A percentile compares a stretch with the other conserved stretches of the same genome.
phyloP scores from a whole-genome alignment of 2,797 vertebrate genomes.

The Phaenicophaeus curvirostris region DNA sequence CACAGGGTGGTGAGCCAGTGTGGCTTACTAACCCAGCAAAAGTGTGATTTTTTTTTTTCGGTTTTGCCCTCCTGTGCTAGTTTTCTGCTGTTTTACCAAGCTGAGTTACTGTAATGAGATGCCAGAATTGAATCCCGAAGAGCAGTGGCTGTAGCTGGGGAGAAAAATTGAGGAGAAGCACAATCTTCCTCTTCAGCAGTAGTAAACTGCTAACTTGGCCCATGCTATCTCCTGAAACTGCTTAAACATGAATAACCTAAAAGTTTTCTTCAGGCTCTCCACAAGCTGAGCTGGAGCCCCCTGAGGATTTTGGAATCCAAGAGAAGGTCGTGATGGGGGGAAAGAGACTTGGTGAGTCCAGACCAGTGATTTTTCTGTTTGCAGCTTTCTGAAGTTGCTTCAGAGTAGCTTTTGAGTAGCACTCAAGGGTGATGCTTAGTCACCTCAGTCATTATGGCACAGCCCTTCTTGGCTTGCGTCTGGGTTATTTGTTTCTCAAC shows the following conservation, averaged over 20 bases:
- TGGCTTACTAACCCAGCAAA: not conserved
- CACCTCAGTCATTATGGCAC: accelerated
- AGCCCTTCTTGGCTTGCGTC: not conserved
- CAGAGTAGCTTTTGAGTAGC: not conserved
- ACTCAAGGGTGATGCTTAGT: not conserved
- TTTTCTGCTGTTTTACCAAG: not conserved
- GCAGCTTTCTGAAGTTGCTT: not conserved
- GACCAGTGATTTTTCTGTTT: not conserved
- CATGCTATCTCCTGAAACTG: not conserved
- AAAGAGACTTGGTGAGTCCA: not conserved
- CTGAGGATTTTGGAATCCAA: not conserved
- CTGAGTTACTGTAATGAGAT: not conserved
- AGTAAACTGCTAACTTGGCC: not conserved
- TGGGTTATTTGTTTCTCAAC: not conserved
- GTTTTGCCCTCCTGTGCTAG: not conserved
- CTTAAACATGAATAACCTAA: not conserved
- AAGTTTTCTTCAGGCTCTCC: not conserved
- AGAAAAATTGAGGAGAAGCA: not conserved
- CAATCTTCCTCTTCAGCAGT: not conserved
- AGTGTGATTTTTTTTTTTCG: not conserved
- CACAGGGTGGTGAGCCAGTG: not conserved
- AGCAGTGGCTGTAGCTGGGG: not conserved
- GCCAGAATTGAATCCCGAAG: not conserved
- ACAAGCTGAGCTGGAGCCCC: not conserved
- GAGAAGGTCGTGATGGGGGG: not conserved